Percentiles rank a stretch among this genome's conserved stretches.
Evolutionary conservation across 1,140 invertebrate genomes (phyloP).

Genomic region (Sinella curviseta): DNA sequence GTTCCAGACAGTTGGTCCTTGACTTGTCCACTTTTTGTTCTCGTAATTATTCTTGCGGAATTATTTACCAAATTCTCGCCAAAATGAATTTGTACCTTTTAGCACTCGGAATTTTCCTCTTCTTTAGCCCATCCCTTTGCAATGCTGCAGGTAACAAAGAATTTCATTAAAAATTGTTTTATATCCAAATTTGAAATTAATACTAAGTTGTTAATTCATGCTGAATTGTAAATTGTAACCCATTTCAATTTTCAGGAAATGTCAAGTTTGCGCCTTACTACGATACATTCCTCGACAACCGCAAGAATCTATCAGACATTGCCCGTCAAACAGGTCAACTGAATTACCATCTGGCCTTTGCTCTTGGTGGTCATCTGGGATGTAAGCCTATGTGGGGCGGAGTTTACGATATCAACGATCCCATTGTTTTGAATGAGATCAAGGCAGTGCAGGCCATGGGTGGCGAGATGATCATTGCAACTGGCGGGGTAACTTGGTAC

Average conservation of each 20-base stretch:
- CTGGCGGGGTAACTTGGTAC: neutral
- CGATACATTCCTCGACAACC: slow-evolving; percentile 28
- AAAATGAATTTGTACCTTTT: too few species aligned
- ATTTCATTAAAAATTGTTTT: neutral
- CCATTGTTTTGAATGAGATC: neutral
- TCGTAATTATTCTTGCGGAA: too few species aligned
- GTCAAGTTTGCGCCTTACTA: slow-evolving; percentile 31
- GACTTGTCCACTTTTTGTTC: too few species aligned
- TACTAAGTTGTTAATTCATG: neutral
- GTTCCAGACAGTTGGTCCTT: too few species aligned
- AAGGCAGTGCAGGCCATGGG: slow-evolving; percentile 11
- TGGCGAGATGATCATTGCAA: slow-evolving; percentile 20
- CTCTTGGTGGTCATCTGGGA: slow-evolving; percentile 8
- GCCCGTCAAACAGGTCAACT: slow-evolving; percentile 1
- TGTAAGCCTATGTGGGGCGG: slow-evolving; percentile 28
- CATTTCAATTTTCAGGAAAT: neutral
- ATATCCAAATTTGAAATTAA: neutral
- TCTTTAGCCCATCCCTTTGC: neutral
- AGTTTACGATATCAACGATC: slow-evolving; percentile 1
- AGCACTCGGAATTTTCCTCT: too few species aligned
- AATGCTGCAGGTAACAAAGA: neutral
- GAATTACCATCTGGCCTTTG: slow-evolving; percentile 15
- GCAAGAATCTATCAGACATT: slow-evolving; percentile 34
- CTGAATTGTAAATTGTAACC: neutral
- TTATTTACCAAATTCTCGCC: too few species aligned